phyloP scores from a whole-genome alignment of 1,140 invertebrate genomes.

The Lethocerus indicus region DNA sequence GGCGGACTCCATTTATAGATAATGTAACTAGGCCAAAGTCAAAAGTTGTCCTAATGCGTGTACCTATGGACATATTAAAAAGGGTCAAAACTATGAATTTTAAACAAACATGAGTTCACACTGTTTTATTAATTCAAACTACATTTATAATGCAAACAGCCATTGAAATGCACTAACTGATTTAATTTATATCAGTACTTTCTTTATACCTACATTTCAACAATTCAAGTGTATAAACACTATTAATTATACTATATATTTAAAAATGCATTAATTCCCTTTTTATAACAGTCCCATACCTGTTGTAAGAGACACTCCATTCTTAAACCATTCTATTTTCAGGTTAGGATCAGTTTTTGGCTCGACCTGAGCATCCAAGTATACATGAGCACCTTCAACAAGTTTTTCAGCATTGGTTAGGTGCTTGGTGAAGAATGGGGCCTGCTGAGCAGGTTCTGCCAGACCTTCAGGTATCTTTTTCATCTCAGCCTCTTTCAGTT shows the following conservation, averaged over 20 bases:
- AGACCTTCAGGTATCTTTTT: slow-evolving; percentile 72
- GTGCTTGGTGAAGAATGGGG: slow-evolving; percentile 82
- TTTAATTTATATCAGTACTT: no score
- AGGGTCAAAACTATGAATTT: no score
- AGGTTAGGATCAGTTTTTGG: slow-evolving; percentile 92
- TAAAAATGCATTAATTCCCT: no score
- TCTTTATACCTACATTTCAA: no score
- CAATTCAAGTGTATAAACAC: no score
- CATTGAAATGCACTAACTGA: no score
- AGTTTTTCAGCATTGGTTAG: slow-evolving; percentile 71
- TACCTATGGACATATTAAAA: slow-evolving; percentile 23
- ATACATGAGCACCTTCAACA: slow-evolving; percentile 75
- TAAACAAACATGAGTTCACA: no score
- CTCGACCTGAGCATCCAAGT: slow-evolving; percentile 78
- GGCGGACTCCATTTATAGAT: slow-evolving; percentile 67
- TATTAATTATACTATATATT: no score
- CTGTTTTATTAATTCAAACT: no score
- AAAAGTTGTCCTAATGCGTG: slow-evolving; percentile 72
- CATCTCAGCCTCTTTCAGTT: slow-evolving; percentile 74
- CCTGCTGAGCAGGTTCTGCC: slow-evolving; percentile 63
- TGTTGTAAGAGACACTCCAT: slow-evolving; percentile 67
- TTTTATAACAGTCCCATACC: no score
- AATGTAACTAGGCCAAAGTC: slow-evolving; percentile 88
- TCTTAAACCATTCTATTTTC: slow-evolving; percentile 82
- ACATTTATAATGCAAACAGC: no score